A percentile compares a stretch with the other conserved stretches of the same genome.
Evolutionary conservation across 2,888 invertebrate species (phyloP).

Genomic region (Nephrotoma flavescens): DNA sequence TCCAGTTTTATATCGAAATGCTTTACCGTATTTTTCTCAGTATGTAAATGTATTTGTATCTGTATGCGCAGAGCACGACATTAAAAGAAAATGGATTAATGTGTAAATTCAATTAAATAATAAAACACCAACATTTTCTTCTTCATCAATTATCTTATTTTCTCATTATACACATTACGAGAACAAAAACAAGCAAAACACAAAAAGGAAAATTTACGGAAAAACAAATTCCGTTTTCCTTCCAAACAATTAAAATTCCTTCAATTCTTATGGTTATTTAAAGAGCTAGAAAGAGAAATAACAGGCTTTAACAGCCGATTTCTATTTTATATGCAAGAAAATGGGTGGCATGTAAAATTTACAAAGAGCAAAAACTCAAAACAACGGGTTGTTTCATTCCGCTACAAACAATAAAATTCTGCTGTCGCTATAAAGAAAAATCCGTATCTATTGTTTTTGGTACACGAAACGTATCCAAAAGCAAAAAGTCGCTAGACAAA

Average conservation of each 20-base stretch:
- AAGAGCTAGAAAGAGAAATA: background rate
- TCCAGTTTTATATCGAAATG: background rate
- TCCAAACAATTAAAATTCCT: constrained; percentile 1
- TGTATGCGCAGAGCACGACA: background rate
- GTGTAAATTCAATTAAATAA: background rate
- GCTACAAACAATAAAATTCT: background rate
- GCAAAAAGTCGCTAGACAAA: background rate
- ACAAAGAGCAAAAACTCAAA: background rate
- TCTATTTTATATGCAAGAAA: background rate
- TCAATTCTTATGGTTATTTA: background rate
- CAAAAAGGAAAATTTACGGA: background rate
- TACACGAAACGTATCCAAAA: background rate
- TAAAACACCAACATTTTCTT: background rate
- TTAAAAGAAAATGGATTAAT: background rate
- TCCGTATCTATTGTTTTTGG: background rate
- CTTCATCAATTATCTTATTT: background rate
- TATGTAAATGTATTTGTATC: background rate
- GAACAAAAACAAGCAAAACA: background rate
- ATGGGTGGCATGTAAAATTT: background rate
- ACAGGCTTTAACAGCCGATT: background rate
- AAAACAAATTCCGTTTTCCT: background rate
- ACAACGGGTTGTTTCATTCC: background rate
- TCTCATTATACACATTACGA: background rate
- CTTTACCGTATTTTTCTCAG: background rate
- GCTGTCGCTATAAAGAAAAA: background rate